A percentile compares a stretch with the other conserved stretches of the same genome.
phyloP scores from a whole-genome alignment of 1,140 invertebrate species.

The Patella vulgata region DNA sequence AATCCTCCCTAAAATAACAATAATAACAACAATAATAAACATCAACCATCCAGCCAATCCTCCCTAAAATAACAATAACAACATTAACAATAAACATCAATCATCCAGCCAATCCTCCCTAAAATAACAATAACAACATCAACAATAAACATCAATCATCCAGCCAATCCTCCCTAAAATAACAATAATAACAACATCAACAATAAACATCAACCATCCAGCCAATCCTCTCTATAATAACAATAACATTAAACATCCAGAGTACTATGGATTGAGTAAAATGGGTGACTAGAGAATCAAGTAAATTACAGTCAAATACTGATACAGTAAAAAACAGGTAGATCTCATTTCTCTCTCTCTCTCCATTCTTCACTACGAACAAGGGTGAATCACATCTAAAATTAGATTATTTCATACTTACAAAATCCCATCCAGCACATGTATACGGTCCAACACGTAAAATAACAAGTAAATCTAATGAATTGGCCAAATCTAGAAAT shows the following conservation, averaged over 20 bases:
- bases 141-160: slow-evolving; percentile 79
- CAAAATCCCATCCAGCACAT: slow-evolving; percentile 83
- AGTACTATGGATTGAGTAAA: too few species aligned
- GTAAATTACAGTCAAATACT: too few species aligned
- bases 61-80: too few species aligned
- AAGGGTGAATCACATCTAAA: too few species aligned
- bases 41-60: too few species aligned
- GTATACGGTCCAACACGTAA: slow-evolving; percentile 91
- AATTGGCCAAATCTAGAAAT: slow-evolving; percentile 81
- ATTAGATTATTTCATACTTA: too few species aligned
- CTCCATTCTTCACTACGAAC: too few species aligned
- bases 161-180: slow-evolving; percentile 83
- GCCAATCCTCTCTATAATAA: neutral
- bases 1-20: too few species aligned
- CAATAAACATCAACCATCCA: neutral
- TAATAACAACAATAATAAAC: too few species aligned
- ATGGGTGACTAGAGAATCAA: too few species aligned
- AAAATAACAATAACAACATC: slow-evolving; percentile 74
- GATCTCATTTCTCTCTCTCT: too few species aligned
- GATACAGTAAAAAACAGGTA: too few species aligned
- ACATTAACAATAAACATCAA: slow-evolving; percentile 5
- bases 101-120: slow-evolving; percentile 48
- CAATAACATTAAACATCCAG: slow-evolving; percentile 62
- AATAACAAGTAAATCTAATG: slow-evolving; percentile 83
- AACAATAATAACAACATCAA: slow-evolving; percentile 13